These are phyloP conservation scores for Strix aluco DNA, from an alignment of 2,113 vertebrate species.

Conservation along the genomic window DNA sequence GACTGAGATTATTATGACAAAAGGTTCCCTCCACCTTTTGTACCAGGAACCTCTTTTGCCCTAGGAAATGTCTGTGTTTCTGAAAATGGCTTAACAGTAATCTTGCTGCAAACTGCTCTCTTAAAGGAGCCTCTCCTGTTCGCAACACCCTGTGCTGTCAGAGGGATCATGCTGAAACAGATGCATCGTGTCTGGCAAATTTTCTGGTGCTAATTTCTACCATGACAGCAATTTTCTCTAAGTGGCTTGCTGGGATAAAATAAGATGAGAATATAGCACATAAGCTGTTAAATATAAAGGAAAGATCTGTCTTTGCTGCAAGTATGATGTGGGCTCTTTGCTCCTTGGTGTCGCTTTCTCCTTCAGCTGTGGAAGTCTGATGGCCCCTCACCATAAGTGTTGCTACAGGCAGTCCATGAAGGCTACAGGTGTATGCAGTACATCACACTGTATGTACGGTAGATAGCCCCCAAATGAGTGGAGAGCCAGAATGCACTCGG, in stretches of 20 bases:
- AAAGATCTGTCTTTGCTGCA: neutral
- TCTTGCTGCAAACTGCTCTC: neutral
- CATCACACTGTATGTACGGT: accelerated
- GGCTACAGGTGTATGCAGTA: neutral
- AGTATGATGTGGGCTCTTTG: neutral
- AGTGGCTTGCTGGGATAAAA: neutral
- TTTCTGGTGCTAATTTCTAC: neutral
- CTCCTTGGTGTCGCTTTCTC: neutral
- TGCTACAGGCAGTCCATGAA: neutral
- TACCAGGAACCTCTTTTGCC: constrained; percentile 20
- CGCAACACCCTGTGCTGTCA: neutral
- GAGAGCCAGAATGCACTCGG: accelerated
- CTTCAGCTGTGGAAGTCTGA: accelerated
- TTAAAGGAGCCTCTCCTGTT: neutral
- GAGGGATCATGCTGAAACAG: neutral
- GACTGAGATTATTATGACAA: neutral
- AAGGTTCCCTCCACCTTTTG: constrained; percentile 26
- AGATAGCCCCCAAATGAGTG: neutral
- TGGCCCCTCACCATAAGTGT: neutral
- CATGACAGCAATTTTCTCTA: neutral
- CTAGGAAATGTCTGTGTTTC: constrained; percentile 21
- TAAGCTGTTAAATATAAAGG: neutral
- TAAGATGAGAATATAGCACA: neutral
- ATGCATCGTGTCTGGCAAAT: neutral
- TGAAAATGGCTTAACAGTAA: neutral